Evolutionary conservation across 2,888 invertebrate species (phyloP).

Genomic region (Taenaris catops): DNA sequence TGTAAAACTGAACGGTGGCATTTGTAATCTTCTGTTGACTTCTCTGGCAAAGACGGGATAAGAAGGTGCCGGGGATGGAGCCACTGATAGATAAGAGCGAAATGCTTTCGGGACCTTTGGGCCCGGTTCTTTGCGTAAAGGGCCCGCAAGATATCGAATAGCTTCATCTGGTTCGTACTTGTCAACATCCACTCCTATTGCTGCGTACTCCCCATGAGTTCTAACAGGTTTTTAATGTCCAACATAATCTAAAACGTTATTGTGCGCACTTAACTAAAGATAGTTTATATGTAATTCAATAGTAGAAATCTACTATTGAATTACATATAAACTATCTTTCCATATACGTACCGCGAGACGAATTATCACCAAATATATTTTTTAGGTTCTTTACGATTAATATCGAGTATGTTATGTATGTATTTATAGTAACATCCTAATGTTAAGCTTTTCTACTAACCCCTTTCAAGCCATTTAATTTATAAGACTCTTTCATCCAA

Average conservation of each 20-base stretch:
- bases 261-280: background rate
- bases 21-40: slow-evolving; percentile 91
- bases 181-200: slow-evolving; percentile 94
- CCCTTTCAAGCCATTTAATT: too few species aligned
- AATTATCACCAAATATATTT: too few species aligned
- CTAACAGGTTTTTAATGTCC: too few species aligned
- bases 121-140: slow-evolving; percentile 82
- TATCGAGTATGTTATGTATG: too few species aligned
- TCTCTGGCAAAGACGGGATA: slow-evolving; percentile 86
- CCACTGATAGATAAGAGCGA: slow-evolving; percentile 89
- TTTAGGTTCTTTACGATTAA: too few species aligned
- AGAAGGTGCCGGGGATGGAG: slow-evolving; percentile 86
- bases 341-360: too few species aligned
- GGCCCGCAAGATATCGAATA: slow-evolving; percentile 88
- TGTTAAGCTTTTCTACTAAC: too few species aligned
- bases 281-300: background rate
- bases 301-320: background rate
- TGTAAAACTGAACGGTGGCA: slow-evolving; percentile 92
- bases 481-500: too few species aligned
- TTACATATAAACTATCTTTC: background rate
- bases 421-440: too few species aligned
- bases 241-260: too few species aligned
- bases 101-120: slow-evolving; percentile 84
- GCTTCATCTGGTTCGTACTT: slow-evolving; percentile 90
- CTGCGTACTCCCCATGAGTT: slow-evolving; percentile 96